Evolutionary conservation across 2,797 vertebrate genomes (phyloP).

Genomic region (Carapus acus): DNA sequence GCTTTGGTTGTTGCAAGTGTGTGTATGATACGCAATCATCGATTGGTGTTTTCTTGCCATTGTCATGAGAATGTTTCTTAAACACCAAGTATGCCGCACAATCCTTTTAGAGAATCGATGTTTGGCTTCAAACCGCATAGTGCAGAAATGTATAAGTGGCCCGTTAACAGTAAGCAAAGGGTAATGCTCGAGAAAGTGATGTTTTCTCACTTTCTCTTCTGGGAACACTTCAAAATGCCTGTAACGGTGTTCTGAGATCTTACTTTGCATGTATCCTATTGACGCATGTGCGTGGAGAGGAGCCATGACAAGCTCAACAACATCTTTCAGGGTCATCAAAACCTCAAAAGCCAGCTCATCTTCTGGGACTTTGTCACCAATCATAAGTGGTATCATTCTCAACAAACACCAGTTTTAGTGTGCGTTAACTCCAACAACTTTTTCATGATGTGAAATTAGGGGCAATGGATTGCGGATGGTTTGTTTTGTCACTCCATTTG

Average conservation of each 20-base stretch:
- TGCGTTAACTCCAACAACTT: not conserved
- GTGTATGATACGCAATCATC: constrained; percentile 7
- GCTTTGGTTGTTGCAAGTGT: not conserved
- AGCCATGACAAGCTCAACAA: constrained; percentile 27
- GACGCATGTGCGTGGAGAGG: constrained; percentile 15
- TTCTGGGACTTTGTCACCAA: constrained; percentile 18
- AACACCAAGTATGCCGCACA: constrained; percentile 19
- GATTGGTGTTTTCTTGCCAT: constrained; percentile 30
- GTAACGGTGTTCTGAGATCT: constrained; percentile 17
- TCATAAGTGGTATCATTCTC: too few species aligned
- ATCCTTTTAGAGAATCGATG: constrained; percentile 23
- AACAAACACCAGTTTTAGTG: too few species aligned
- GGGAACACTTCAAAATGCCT: constrained; percentile 10
- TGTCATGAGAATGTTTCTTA: constrained; percentile 29
- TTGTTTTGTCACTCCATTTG: too few species aligned
- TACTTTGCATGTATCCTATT: constrained; percentile 15
- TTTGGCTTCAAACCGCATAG: constrained; percentile 16
- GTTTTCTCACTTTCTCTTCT: constrained; percentile 11
- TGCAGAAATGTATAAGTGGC: constrained; percentile 9
- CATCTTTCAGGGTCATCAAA: constrained; percentile 29
- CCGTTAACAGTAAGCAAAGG: constrained; percentile 12
- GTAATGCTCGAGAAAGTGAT: constrained; percentile 20
- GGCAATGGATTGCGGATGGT: too few species aligned
- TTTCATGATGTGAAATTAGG: too few species aligned
- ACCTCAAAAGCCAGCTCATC: constrained; percentile 8